Conservation (phyloP, 2,113 vertebrate species). For the Aleadryas rufinucha region DNA sequence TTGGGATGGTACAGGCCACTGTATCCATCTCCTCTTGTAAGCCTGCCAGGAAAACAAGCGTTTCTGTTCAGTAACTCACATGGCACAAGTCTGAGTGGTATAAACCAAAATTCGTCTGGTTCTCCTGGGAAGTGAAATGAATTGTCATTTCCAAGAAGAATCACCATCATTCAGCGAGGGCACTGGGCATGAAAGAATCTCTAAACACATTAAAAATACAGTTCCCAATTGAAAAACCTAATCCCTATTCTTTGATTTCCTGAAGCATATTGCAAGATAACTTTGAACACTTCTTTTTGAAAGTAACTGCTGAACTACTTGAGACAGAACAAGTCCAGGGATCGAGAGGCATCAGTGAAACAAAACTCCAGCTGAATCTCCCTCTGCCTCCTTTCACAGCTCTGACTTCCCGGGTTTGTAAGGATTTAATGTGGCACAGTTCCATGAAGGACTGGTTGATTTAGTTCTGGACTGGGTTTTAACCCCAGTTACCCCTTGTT, state of each 20-base stretch:
- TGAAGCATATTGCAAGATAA: not conserved
- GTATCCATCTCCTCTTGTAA: not conserved
- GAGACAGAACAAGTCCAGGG: not conserved
- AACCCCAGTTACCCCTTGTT: not conserved
- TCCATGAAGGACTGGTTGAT: not conserved
- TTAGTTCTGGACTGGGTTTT: not conserved
- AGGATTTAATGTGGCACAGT: not conserved
- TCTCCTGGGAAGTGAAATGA: not conserved
- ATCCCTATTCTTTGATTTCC: not conserved
- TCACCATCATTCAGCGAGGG: not conserved
- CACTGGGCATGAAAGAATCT: not conserved
- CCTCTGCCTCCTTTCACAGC: not conserved
- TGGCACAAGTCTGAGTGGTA: accelerated
- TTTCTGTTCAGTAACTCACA: not conserved
- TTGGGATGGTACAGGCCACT: not conserved
- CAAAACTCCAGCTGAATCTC: not conserved
- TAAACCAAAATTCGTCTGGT: not conserved
- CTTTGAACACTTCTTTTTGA: not conserved
- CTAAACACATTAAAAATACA: not conserved
- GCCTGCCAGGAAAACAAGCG: not conserved
- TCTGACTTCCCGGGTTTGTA: not conserved
- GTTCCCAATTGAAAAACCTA: not conserved
- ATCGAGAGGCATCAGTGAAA: not conserved
- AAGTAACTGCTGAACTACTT: not conserved
- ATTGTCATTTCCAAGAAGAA: not conserved